Base-by-base conservation (phyloP, 2,888 invertebrate genomes). In the Ormyrus rosae region DNA sequence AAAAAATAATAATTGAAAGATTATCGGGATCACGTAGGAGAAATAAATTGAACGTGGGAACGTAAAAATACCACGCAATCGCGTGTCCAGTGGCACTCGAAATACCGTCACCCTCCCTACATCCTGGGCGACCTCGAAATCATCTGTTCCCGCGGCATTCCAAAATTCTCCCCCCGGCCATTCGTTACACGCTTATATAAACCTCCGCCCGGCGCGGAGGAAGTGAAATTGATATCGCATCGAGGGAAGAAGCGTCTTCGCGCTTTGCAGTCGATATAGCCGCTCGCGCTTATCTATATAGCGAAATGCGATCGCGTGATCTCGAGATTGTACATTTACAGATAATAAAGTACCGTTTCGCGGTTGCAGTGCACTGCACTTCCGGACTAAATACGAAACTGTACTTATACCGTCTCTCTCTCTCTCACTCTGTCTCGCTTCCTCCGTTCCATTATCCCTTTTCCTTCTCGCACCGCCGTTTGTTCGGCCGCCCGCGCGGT, bases 291-390 rank as follows among this genome's bases (percentile, higher is more conserved):
- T 72, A 78, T 81, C 81, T 73, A 45, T 34, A 34, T 48, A 46
- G 19, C 61, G 72, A 78, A 75, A 81, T 63, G 48, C 75, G 79
- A 81, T 81, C 72, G 75, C 72, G 81, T 81, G 79, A 71, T 75
- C 71, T 51, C 65, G 61, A 77, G 75, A 78, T 73, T 81, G 81
- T 63, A 78, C 67, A 65, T 78, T 83, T 77, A 78, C 83, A 84
- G 84, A 85, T 85, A 84, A 85, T 84, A 85, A 84, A 85, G 85
- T 84, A 84, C 84, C 84, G 85, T 84, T 84, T 83, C 83, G 82
- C 83, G 84, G 83, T 84, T 83, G 76, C 82, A 83, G 83, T 83
- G 73, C 79, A 78, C 81, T 83, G 83, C 84, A 84, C 84, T 86
- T 86, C 86, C 86, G 86, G 85, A 83, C 85, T 83, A 83, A 84